Conservation (phyloP, 2,888 invertebrate genomes). For the Homarus gammarus region DNA sequence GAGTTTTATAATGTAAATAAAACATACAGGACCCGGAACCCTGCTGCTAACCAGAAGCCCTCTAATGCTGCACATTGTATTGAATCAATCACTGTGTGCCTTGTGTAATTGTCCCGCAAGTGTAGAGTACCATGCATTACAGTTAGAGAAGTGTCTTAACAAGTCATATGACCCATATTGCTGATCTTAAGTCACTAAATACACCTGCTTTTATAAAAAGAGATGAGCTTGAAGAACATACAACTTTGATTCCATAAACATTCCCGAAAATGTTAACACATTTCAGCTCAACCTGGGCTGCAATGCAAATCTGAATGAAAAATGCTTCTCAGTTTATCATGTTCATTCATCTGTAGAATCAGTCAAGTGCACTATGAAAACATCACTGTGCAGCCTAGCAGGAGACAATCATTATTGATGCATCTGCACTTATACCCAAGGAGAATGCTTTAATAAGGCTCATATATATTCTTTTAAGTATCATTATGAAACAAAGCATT, state of each 20-base stretch:
- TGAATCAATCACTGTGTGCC: conserved; percentile 6
- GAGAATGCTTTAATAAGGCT: conserved; percentile 6
- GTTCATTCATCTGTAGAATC: conserved; percentile 46
- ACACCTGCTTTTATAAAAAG: conserved; percentile 45
- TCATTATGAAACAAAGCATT: conserved; percentile 20
- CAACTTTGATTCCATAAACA: conserved; percentile 67
- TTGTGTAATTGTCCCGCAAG: conserved; percentile 1
- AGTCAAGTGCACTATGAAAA: conserved; percentile 66
- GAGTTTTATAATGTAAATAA: neutral
- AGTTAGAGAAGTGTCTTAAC: conserved; percentile 30
- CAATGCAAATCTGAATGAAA: conserved; percentile 56
- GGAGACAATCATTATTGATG: conserved; percentile 33
- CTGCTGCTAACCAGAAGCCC: conserved; percentile 25
- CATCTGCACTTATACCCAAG: neutral
- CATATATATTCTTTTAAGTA: neutral
- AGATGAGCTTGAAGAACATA: conserved; percentile 61
- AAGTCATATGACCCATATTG: conserved; percentile 42
- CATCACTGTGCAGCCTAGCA: conserved; percentile 66
- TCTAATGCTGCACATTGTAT: conserved; percentile 23
- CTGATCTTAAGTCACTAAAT: conserved; percentile 59
- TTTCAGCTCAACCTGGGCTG: conserved; percentile 53
- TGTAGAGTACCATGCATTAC: conserved; percentile 35
- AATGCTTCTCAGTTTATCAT: conserved; percentile 52
- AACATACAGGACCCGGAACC: neutral
- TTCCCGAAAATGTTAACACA: conserved; percentile 64